Base-by-base conservation (phyloP, 2,797 vertebrate species). In the Coregonus suidteri region DNA sequence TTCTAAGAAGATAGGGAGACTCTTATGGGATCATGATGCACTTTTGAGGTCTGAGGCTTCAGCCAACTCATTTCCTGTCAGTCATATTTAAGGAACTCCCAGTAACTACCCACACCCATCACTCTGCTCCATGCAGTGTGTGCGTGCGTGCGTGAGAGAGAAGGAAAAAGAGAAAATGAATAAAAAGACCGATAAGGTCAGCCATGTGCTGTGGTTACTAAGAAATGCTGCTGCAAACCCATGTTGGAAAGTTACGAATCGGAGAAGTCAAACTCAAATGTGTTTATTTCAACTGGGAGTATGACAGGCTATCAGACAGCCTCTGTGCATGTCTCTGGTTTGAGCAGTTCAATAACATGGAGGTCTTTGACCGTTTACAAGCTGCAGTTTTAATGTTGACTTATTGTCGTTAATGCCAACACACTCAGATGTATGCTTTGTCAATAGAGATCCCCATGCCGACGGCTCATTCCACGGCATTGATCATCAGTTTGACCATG, bases 201-300 rank as follows among this genome's bases (percentile, higher is more conserved):
- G 90, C 90, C 90, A 92, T 93, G 93, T 93, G 91, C 91, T 90
- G 77, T 90, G 83, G 93, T 95, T 95, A 93, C 93, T 93, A 93
- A 92, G 93, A 93, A 95, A 95, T 93, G 82, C 88, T 87, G 91
- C 84, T 87, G 91, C 84, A 87, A 89, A 87, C 91, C 87, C 79
- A 81, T 86, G 87, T 92, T 91, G 88, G 93, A 93, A 90, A 89
- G 88, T 88, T 86, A 89, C 81, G 82, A 84, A 90, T 86, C 82
- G 85, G 79, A 86, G 82, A 81, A 90, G 89, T 92, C 89, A 82
- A 88, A 89, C 85, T 91, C 88, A 77, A 78, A 89, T 86, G 90
- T 90, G 83, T 90, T 91, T 87, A 87, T 86, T 75, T 54, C 78
- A 51, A 79, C 79, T 80, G 68, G 77, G 82, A 88, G 81, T 85